A percentile compares a stretch with the other conserved stretches of the same genome.
These are phyloP conservation scores for Cephus rjabovi DNA, from an alignment of 2,888 invertebrate genomes.

Conservation along the genomic window DNA sequence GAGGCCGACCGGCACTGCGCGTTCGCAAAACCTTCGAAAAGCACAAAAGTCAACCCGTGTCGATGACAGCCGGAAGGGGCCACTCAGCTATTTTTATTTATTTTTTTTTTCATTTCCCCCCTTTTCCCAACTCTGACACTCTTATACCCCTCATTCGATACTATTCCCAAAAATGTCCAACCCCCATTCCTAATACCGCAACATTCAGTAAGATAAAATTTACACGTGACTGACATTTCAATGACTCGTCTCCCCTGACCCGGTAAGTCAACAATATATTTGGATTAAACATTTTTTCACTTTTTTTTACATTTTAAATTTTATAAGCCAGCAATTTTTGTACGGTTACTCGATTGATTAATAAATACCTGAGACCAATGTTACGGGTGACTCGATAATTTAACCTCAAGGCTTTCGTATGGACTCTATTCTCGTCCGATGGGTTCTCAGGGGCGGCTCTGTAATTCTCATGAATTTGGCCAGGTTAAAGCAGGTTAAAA, in stretches of 20 bases:
- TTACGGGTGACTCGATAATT: background rate
- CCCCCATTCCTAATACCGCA: background rate
- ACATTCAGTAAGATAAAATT: background rate
- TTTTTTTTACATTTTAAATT: background rate
- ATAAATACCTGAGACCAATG: background rate
- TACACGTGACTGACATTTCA: background rate
- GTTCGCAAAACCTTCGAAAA: conserved; percentile 4
- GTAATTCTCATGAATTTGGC: background rate
- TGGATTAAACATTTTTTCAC: background rate
- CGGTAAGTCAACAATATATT: background rate
- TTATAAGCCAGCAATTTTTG: background rate
- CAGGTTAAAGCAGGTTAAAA: background rate
- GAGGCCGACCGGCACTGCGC: background rate
- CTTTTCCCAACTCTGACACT: background rate
- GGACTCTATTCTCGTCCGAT: background rate
- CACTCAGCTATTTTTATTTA: background rate
- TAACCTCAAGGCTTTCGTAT: background rate
- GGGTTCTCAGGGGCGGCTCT: background rate
- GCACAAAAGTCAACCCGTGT: conserved; percentile 20
- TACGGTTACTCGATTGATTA: too few species aligned
- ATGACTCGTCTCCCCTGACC: background rate
- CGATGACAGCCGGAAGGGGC: conserved; percentile 3
- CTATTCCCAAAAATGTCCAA: background rate
- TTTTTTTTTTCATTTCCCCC: background rate
- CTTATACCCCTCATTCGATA: background rate